Base-by-base conservation (phyloP, 2,797 vertebrate genomes). In the Prionace glauca region DNA sequence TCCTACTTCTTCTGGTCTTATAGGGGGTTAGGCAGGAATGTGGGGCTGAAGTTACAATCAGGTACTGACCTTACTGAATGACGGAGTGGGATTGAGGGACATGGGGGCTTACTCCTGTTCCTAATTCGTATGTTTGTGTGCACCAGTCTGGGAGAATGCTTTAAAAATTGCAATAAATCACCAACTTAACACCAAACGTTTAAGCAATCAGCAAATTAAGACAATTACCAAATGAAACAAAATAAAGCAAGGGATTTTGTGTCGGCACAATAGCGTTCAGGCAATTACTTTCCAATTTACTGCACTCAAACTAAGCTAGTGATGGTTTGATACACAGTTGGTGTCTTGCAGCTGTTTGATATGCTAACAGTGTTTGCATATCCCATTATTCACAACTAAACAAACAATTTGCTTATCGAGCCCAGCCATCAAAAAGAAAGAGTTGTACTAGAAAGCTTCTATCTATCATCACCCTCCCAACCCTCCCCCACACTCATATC, bases 251-350 rank as follows among this genome's bases (percentile, higher is more conserved):
- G 88, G 32, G 16, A 65, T 65, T 32, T 91, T 91, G 18, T 45
- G 24, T 24, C 36, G 60, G 4, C 29, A 60, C 3, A 65, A 26
- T n/a, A n/a, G 88, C 60, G 60, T 12, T 65, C 56, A 91, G n/a
- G 56, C 60, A 91, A 91, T 91, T 91, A n/a, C 18, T 14, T 65
- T 91, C 88, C 29, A 65, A 91, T 91, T 91, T 91, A 91, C 88
- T 90, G 16, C 56, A n/a, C 29, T 91, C 10, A 20, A 65, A 56
- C 45, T 45, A 87, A n/a, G 29, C 41, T 56, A 65, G 29, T 56
- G 24, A 65, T 91, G 88, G 12, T 60, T 91, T 5, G 11, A 65
- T 65, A 91, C 88, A 20, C 60, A 91, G 56, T 91, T n/a, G 60
- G 88, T 65, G 88, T 91, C 56, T 91, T 65, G 65, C 60, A 91